Evolutionary conservation across 2,888 invertebrate genomes (phyloP), one percentile per base, ranked within the genome.

Genomic region (Crossocerus cetratus): DNA sequence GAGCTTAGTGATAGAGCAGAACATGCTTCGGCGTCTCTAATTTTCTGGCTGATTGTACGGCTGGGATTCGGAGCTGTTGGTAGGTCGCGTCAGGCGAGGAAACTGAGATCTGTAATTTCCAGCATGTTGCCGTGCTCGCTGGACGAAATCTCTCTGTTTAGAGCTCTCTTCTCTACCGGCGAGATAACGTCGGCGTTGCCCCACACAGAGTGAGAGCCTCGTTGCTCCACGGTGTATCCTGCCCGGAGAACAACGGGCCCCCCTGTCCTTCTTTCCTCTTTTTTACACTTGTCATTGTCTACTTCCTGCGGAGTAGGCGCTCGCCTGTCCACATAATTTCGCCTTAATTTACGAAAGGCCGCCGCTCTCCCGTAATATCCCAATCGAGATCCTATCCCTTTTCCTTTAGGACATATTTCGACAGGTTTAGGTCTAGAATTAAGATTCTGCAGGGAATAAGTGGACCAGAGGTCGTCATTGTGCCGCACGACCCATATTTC

Each of bases 261-360:
- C 59, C 18, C 21, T 61, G 60, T 53, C 23, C 60, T 32, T 32
- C 32, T 32, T 32, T 32, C 22, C 23, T 60, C 55, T 55, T 59
- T 67, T 44, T 67, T 43, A n/a, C 23, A 58, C n/a, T 58, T 58
- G 63, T 72, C 56, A 68, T 68, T 68, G 59, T 68, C 56, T 32
- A 68, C 60, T 68, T 72, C 72, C 72, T 59, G 72, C 43, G 22
- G 11, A 18, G 64, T 49, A 58, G 32, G 32, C 32, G 5, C 49
- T 49, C 58, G 45, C 43, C 68, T 58, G 61, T 32, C 21, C 42
- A 32, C 20, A 58, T 58, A 58, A 65, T 65, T 65, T 65, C 49
- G 63, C 54, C 65, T 71, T 74, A 74, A 71, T 67, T 71, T 60
- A 60, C 63, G 56, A 62, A 43, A 55, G 43, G 11, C 57, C 73